These are phyloP conservation scores for Neodon shergylaensis DNA, from an alignment of 2,113 vertebrate species.

Conservation along the genomic window DNA sequence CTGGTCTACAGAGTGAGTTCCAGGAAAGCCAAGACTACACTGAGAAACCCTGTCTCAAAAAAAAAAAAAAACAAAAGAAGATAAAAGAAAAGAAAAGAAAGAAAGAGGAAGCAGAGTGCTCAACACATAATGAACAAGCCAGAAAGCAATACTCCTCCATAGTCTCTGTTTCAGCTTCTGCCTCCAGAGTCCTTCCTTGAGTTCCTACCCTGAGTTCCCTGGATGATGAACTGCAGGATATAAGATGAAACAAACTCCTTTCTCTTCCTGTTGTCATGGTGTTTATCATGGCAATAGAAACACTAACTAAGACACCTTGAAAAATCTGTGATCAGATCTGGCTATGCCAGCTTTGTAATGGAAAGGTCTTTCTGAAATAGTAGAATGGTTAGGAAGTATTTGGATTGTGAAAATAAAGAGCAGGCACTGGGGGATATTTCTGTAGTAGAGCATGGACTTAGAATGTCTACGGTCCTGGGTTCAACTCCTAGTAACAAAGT, in stretches of 20 bases:
- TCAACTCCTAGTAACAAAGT: background rate
- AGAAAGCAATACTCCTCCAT: background rate
- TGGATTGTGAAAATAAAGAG: conserved; percentile 26
- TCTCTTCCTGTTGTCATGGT: background rate
- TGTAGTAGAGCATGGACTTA: background rate
- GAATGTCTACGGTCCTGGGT: background rate
- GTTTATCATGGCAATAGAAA: background rate
- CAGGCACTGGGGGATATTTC: background rate
- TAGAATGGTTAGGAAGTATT: background rate
- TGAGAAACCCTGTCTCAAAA: too few species aligned
- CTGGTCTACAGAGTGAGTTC: too few species aligned
- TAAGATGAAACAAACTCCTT: background rate
- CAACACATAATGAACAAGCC: background rate
- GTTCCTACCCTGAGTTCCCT: background rate
- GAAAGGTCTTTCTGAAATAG: background rate
- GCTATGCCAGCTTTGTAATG: background rate
- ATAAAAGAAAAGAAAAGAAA: too few species aligned
- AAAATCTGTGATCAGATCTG: conserved; percentile 59
- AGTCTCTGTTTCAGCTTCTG: background rate
- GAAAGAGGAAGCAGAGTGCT: too few species aligned
- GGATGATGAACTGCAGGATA: background rate
- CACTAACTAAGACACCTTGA: background rate
- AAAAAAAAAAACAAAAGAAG: too few species aligned
- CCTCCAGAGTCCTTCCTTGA: background rate
- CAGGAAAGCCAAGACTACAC: too few species aligned